phyloP scores from a whole-genome alignment of 2,888 invertebrate genomes.

The Oegoconia quadripuncta region DNA sequence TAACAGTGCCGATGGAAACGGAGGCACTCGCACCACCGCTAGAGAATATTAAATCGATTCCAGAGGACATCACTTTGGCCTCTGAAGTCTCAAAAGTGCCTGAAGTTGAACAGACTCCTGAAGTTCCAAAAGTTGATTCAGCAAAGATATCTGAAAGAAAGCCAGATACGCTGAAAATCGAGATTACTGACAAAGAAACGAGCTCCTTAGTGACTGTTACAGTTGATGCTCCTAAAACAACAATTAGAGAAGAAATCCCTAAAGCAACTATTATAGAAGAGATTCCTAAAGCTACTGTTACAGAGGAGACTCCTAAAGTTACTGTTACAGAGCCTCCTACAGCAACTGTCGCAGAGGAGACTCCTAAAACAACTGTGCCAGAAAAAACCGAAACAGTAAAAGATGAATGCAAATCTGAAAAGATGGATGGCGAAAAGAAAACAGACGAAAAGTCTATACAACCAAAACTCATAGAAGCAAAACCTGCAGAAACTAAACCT shows the following conservation, averaged over 20 bases:
- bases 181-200: too few species aligned
- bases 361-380: too few species aligned
- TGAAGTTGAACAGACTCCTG: background rate
- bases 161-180: too few species aligned
- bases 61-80: slow-evolving; percentile 42
- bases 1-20: slow-evolving; percentile 39
- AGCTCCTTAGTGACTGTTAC: too few species aligned
- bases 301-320: background rate
- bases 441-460: slow-evolving; percentile 15
- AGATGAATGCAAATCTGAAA: slow-evolving; percentile 1
- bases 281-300: background rate
- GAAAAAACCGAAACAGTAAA: background rate
- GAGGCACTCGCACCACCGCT: slow-evolving; percentile 56
- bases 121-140: slow-evolving; percentile 1
- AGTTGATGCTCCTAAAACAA: slow-evolving; percentile 1
- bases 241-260: background rate
- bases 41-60: slow-evolving; percentile 45
- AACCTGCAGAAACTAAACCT: slow-evolving; percentile 22
- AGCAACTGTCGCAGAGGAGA: too few species aligned
- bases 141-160: too few species aligned
- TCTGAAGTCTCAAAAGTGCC: slow-evolving; percentile 37
- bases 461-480: too few species aligned
- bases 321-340: too few species aligned
- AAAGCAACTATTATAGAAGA: background rate
- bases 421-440: slow-evolving; percentile 16